phyloP scores from a whole-genome alignment of 2,797 vertebrate species.

The Melanotaenia boesemani region DNA sequence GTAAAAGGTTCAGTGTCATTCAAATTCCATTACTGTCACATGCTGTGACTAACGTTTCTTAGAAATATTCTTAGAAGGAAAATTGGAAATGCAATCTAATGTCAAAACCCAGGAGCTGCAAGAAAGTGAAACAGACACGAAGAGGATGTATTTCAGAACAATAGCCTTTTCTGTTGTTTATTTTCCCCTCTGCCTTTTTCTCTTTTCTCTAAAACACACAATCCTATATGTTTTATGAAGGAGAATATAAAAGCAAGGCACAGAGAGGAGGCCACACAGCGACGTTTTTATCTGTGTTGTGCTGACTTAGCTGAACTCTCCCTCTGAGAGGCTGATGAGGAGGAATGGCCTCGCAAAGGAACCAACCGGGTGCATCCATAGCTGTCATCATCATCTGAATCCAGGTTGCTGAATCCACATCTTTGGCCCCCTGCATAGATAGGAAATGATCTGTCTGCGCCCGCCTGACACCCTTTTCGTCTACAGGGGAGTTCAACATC shows the following conservation, averaged over 20 bases:
- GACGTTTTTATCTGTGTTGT: slow-evolving; percentile 74
- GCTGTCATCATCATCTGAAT: slow-evolving; percentile 83
- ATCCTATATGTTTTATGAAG: slow-evolving; percentile 38
- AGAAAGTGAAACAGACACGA: slow-evolving; percentile 23
- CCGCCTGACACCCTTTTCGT: slow-evolving; percentile 77
- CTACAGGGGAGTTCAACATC: slow-evolving; percentile 60
- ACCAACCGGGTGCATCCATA: slow-evolving; percentile 80
- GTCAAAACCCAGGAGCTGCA: slow-evolving; percentile 23
- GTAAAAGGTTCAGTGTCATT: slow-evolving; percentile 30
- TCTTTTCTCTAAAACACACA: slow-evolving; percentile 32
- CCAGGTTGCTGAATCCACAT: slow-evolving; percentile 79
- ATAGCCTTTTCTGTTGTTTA: slow-evolving; percentile 35
- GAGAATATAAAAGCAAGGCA: slow-evolving; percentile 55
- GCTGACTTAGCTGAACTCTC: slow-evolving; percentile 82
- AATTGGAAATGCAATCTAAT: slow-evolving; percentile 50
- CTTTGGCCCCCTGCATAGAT: slow-evolving; percentile 72
- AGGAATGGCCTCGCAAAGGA: slow-evolving; percentile 78
- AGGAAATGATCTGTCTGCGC: slow-evolving; percentile 84
- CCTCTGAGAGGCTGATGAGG: slow-evolving; percentile 83
- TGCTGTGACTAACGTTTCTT: slow-evolving; percentile 35
- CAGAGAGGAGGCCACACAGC: slow-evolving; percentile 68
- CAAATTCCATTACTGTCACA: slow-evolving; percentile 42
- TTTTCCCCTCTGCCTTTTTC: slow-evolving; percentile 27
- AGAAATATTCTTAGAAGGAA: slow-evolving; percentile 41
- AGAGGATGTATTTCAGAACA: slow-evolving; percentile 4